Percentiles rank a stretch among this genome's conserved stretches.
Conservation (phyloP, 2,888 invertebrate genomes). For the Galerucella pusilla region DNA sequence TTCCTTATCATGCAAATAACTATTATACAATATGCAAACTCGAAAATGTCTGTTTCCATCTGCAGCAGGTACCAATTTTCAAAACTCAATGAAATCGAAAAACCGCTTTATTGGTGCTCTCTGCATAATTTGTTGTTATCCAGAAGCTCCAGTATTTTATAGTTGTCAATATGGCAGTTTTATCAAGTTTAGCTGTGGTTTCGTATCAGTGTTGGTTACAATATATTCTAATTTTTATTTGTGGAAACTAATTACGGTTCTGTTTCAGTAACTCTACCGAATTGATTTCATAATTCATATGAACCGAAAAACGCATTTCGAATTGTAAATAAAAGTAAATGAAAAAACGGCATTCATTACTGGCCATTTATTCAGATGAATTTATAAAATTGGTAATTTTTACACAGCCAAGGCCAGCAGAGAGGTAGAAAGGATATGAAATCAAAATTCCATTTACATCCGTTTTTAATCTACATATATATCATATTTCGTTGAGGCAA, state of each 20-base stretch:
- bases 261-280: conserved; percentile 3
- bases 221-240: neutral
- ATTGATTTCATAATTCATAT: conserved; percentile 41
- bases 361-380: conserved; percentile 27
- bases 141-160: too few species aligned
- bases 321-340: conserved; percentile 40
- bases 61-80: too few species aligned
- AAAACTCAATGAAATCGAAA: too few species aligned
- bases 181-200: too few species aligned
- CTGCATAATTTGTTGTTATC: too few species aligned
- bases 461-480: neutral
- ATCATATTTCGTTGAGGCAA: neutral
- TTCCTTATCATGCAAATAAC: too few species aligned
- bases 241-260: neutral
- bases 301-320: conserved; percentile 41
- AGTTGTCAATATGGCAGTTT: too few species aligned
- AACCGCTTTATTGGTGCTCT: too few species aligned
- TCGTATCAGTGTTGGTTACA: too few species aligned
- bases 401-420: neutral
- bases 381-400: conserved; percentile 24
- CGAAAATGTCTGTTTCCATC: too few species aligned
- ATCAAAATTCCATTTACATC: conserved; percentile 10
- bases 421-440: neutral
- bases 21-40: too few species aligned
- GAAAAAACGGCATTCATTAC: conserved; percentile 40